Conservation (phyloP, 2,888 invertebrate genomes). For the Stenodema calcarata region DNA sequence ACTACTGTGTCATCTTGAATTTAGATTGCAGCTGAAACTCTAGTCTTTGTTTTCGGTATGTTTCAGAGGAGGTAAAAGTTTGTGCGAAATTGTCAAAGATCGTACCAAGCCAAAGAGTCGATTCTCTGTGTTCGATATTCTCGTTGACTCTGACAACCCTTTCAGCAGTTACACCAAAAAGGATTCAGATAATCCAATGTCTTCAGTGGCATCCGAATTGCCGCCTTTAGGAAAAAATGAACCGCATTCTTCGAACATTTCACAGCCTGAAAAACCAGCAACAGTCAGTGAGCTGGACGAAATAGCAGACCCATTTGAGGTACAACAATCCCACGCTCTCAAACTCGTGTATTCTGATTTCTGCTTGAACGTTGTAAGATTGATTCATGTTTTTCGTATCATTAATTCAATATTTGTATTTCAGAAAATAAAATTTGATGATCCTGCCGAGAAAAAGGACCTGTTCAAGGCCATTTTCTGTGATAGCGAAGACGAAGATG, state of each 20-base stretch:
- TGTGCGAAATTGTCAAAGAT: constrained; percentile 57
- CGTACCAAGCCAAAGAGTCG: constrained; percentile 67
- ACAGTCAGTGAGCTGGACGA: not conserved
- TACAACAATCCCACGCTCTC: too few relatives aligned
- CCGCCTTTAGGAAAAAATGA: not conserved
- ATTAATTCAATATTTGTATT: too few relatives aligned
- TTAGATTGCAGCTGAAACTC: too few relatives aligned
- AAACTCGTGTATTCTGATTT: too few relatives aligned
- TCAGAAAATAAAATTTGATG: constrained; percentile 55
- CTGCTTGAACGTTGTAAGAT: too few relatives aligned
- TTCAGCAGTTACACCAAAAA: not conserved
- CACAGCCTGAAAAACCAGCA: not conserved
- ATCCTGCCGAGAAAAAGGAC: constrained; percentile 72
- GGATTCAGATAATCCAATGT: not conserved
- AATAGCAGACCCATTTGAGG: not conserved
- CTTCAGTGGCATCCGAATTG: not conserved
- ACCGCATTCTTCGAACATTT: not conserved
- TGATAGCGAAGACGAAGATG: constrained; percentile 71
- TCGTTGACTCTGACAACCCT: constrained; percentile 61
- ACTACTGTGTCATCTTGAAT: too few relatives aligned
- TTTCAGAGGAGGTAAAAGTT: constrained; percentile 58
- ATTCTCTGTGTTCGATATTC: constrained; percentile 79
- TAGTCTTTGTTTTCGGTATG: too few relatives aligned
- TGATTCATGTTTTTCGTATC: too few relatives aligned
- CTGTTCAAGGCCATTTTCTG: constrained; percentile 90